Conservation (phyloP, 2,888 invertebrate species). For the Cordylochernes scorpioides region DNA sequence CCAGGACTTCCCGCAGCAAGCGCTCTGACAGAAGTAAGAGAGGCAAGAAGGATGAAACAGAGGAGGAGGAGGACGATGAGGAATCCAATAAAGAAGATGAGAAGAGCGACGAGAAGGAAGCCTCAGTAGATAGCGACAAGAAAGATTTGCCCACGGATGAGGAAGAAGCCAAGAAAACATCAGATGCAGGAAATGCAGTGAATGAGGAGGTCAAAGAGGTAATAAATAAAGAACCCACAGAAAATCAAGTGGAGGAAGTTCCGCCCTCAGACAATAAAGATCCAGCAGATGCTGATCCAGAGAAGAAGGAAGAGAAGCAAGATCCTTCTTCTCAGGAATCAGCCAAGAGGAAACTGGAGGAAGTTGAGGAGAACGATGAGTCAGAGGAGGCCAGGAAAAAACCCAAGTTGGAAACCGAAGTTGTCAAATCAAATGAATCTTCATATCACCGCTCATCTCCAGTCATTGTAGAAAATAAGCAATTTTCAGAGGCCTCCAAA, state of each 20-base stretch:
- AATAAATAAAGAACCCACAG: background rate
- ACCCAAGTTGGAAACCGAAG: slow-evolving; percentile 1
- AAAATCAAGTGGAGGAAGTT: background rate
- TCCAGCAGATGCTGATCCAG: background rate
- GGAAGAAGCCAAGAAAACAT: slow-evolving; percentile 5
- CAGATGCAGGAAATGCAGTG: slow-evolving; percentile 4
- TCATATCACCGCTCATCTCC: too few species aligned
- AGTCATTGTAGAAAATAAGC: too few species aligned
- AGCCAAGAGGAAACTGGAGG: too few species aligned
- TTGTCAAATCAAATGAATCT: too few species aligned
- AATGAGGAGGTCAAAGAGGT: slow-evolving; percentile 1
- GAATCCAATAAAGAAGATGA: slow-evolving; percentile 5
- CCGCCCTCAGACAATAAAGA: background rate
- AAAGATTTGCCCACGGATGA: background rate
- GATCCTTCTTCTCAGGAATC: too few species aligned
- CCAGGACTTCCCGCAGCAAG: too few species aligned
- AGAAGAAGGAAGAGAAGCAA: background rate
- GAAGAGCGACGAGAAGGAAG: background rate
- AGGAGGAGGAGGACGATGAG: slow-evolving; percentile 5
- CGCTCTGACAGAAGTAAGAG: too few species aligned
- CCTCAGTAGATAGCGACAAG: background rate
- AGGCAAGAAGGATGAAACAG: slow-evolving; percentile 2
- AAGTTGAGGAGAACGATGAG: too few species aligned
- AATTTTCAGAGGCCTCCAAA: too few species aligned
- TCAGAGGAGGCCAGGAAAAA: too few species aligned